Base-by-base conservation (phyloP, 2,888 invertebrate genomes). In the Harpalus rufipes region DNA sequence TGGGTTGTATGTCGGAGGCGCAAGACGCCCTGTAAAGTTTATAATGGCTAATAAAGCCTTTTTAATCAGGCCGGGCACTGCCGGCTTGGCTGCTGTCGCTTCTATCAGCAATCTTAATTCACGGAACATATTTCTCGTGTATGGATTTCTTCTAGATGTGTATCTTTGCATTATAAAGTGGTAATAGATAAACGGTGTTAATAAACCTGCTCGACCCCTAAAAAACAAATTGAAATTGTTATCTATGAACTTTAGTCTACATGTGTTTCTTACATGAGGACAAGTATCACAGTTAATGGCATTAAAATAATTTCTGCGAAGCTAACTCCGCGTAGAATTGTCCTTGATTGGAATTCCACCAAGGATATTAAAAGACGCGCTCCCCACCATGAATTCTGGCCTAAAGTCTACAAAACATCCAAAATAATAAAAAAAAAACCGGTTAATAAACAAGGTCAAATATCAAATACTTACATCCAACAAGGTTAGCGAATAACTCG, bases 111-210 rank as follows among this genome's bases (percentile, higher is more conserved):
- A 92, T 87, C 97, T 94, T 89, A 99, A 92, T 91, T 98, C 98
- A 87, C 94, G 93, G 93, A 98, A 99, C 91, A 98, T 96, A 90
- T 95, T 97, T 90, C 98, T 95, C 82, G 98, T 98, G 92, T 97
- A 97, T 0, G 99, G 98, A 93, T 99, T 99, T 88, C 99, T 95
- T 85, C 97, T 94, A 6, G 99, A 99, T 86, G 96, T 93, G 92
- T 99, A 98, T 86, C 99, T 95, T 90, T 97, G 94, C 86, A 95
- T 94, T 89, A 99, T 92, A 92, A 99, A 99, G 91, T 99, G 97
- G 92, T 98, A 99, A 93, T 99, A 99, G 89, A 98, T 94, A 92
- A 99, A 96, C 65, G 99, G 98, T 12, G 98, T 96, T 89, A 99
- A 92, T 85, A 99, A 92, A 39, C 96, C 97, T 89, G 96, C 96